Evolutionary conservation across 2,797 vertebrate genomes (phyloP).

Genomic region (Macropodus opercularis): DNA sequence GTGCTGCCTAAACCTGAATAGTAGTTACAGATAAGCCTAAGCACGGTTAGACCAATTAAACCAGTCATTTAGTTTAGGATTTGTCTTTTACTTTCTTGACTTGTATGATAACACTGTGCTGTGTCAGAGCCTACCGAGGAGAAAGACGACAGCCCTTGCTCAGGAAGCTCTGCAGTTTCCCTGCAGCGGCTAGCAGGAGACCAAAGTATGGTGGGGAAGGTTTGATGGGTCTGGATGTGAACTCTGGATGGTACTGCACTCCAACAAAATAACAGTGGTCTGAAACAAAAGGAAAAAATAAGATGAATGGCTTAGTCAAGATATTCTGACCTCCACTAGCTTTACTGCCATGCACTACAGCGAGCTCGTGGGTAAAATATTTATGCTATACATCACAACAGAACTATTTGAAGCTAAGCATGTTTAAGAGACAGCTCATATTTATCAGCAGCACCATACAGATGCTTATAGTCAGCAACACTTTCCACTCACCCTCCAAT

Average conservation of each 20-base stretch:
- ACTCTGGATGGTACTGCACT: constrained; percentile 96
- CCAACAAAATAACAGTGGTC: constrained; percentile 96
- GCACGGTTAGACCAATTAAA: too few species aligned
- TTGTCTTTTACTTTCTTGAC: too few species aligned
- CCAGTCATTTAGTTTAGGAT: too few species aligned
- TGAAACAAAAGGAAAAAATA: constrained; percentile 60
- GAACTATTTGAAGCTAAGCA: not conserved
- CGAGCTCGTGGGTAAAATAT: not conserved
- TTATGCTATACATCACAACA: not conserved
- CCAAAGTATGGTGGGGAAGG: constrained; percentile 96
- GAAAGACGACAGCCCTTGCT: constrained; percentile 92
- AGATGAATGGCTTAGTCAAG: not conserved
- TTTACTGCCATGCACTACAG: not conserved
- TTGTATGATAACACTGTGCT: not conserved
- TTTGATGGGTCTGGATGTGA: constrained; percentile 96
- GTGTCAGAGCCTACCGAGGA: constrained; percentile 81
- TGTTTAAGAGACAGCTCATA: not conserved
- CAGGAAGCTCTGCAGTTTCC: constrained; percentile 89
- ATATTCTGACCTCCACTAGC: not conserved
- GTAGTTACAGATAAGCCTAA: too few species aligned
- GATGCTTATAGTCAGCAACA: not conserved
- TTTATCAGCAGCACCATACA: not conserved
- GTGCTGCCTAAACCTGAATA: not conserved
- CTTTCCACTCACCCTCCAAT: constrained; percentile 84
- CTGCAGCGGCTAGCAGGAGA: constrained; percentile 90